Base-by-base conservation (phyloP, 1,140 invertebrate species). In the Dreissena polymorpha region DNA sequence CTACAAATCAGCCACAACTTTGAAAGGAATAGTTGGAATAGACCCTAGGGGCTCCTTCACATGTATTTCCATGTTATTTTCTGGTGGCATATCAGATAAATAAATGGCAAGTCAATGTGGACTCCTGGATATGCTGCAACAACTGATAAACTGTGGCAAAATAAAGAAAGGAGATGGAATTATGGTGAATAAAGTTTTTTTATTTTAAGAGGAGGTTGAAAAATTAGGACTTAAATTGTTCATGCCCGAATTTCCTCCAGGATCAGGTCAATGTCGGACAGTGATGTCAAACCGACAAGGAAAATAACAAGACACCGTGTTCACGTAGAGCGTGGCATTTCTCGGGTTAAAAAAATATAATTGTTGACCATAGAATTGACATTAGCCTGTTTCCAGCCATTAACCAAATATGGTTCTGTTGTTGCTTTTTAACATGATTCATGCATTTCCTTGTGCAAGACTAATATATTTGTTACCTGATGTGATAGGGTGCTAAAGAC, bases 1-100 rank as follows among this genome's bases (percentile, higher is more conserved):
- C 53, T 86, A 88, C 51, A 88, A 88, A 21, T 86, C 85, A 5
- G 29, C 50, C 2, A 85, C 75, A n/a, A 88, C 87, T 23, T 69
- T 88, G 21, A 88, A 86, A 69, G 75, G 71, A n/a, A 49, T 85
- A 0, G 75, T 86, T 55, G 86, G 74, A 16, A 63, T 79, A 67
- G 87, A 86, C 55, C 85, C 79, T 13, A 68, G 83, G 69, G 87
- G 83, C 27, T 79, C 78, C 12, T 60, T 85, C 8, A 86, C 73
- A 39, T 84, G 81, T 71, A 60, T 74, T 8, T 87, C 82, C 0
- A 78, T 84, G 74, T 51, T 87, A 18, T 87, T 86, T 75, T 75
- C 87, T 50, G 85, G 85, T 0, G 83, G 75, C 13, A 85, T 85
- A 49, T 86, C 87, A 25, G 80, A 86, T 69, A 86, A 85, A 39